Evolutionary conservation across 2,888 invertebrate species (phyloP).

Genomic region (Nephrotoma guestfalica): DNA sequence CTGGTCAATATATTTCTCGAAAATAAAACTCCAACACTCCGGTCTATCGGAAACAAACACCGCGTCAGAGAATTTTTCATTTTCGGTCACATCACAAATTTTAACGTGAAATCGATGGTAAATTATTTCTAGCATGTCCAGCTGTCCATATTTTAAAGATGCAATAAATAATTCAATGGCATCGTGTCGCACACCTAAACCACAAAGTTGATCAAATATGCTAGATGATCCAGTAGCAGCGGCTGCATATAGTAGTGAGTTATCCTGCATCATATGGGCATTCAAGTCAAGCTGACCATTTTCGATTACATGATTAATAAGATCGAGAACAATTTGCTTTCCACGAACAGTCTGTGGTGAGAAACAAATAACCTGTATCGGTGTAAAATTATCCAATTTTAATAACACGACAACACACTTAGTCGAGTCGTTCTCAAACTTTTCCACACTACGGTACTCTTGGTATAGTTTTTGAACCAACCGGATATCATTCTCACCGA

Average conservation of each 20-base stretch:
- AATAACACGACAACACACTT: background rate
- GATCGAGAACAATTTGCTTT: background rate
- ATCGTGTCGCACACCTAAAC: background rate
- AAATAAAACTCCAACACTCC: background rate
- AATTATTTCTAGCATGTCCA: background rate
- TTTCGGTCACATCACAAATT: background rate
- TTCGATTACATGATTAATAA: background rate
- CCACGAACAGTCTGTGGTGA: background rate
- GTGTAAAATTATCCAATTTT: background rate
- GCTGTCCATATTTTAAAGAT: background rate
- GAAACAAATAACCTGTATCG: background rate
- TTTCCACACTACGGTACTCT: background rate
- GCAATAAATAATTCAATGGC: background rate
- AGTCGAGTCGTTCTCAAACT: background rate
- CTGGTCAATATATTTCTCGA: background rate
- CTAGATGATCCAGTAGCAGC: background rate
- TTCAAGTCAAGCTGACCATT: background rate
- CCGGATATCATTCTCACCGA: background rate
- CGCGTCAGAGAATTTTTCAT: background rate
- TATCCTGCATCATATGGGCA: background rate
- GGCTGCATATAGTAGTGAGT: background rate
- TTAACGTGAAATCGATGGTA: background rate
- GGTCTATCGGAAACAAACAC: background rate
- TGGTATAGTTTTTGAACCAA: background rate
- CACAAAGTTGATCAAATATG: background rate